These are phyloP conservation scores for Odiellus spinosus DNA, from an alignment of 2,888 invertebrate genomes.

Conservation along the genomic window DNA sequence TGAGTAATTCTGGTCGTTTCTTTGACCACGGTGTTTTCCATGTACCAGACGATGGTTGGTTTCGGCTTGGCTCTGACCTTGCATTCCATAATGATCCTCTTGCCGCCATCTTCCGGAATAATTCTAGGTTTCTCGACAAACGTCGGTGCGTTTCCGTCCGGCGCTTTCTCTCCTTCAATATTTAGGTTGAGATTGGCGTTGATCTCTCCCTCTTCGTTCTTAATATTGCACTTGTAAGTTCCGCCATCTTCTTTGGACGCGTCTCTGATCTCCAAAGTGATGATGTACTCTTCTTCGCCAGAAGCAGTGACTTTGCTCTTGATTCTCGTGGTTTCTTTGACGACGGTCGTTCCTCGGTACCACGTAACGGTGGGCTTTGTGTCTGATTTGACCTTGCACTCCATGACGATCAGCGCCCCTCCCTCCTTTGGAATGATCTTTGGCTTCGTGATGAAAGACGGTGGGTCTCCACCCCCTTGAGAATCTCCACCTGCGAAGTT, in stretches of 20 bases:
- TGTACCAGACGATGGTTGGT: constrained; percentile 39
- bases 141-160: constrained; percentile 50
- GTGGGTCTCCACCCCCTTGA: constrained; percentile 53
- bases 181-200: constrained; percentile 35
- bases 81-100: constrained; percentile 93
- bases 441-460: constrained; percentile 94
- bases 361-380: constrained; percentile 88
- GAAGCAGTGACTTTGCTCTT: constrained; percentile 15
- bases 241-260: constrained; percentile 35
- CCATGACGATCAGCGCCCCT: constrained; percentile 91
- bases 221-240: constrained; percentile 35
- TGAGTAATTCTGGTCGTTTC: constrained; percentile 39
- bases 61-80: constrained; percentile 76
- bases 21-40: constrained; percentile 12
- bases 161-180: constrained; percentile 27
- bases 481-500: constrained; percentile 45
- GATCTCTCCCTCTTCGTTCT: constrained; percentile 35
- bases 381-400: constrained; percentile 75
- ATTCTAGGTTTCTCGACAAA: constrained; percentile 98
- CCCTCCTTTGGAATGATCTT: constrained; percentile 96
- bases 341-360: constrained; percentile 75
- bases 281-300: constrained; percentile 19
- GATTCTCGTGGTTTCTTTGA: constrained; percentile 42
- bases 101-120: constrained; percentile 93
- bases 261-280: constrained; percentile 21